Conservation (phyloP, 2,113 vertebrate genomes). For the Burhinus oedicnemus region DNA sequence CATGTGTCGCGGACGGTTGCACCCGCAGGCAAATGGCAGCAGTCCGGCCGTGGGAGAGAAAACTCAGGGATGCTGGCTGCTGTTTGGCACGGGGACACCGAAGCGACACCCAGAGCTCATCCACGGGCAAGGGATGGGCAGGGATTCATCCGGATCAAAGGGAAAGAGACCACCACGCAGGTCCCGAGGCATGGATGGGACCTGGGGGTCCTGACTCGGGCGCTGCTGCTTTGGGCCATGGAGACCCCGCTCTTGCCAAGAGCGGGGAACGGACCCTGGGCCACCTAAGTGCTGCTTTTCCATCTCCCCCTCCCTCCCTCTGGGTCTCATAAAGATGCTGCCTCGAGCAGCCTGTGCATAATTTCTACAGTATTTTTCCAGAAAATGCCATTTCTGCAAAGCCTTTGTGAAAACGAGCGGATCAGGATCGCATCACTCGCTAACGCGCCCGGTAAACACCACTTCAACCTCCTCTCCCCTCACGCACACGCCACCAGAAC, state of each 20-base stretch:
- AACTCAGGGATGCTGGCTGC: not conserved
- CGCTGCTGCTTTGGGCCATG: not conserved
- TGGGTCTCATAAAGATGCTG: too few species aligned
- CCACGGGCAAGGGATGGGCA: rapidly evolving
- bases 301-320: not conserved
- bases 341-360: too few species aligned
- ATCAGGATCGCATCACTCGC: rapidly evolving
- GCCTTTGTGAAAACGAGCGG: not conserved
- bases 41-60: not conserved
- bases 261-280: not conserved
- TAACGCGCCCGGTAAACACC: too few species aligned
- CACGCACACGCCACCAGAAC: not conserved
- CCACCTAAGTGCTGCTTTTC: not conserved
- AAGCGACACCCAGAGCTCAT: not conserved
- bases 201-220: not conserved
- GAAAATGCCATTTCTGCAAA: not conserved
- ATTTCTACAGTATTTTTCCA: not conserved
- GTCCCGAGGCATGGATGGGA: not conserved
- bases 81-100: not conserved
- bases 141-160: not conserved
- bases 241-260: not conserved
- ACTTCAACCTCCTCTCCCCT: not conserved
- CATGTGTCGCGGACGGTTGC: not conserved
- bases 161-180: not conserved
- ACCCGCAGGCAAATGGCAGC: too few species aligned